These are phyloP conservation scores for Temnothorax unifasciatus DNA, from an alignment of 2,888 invertebrate genomes.

Conservation along the genomic window DNA sequence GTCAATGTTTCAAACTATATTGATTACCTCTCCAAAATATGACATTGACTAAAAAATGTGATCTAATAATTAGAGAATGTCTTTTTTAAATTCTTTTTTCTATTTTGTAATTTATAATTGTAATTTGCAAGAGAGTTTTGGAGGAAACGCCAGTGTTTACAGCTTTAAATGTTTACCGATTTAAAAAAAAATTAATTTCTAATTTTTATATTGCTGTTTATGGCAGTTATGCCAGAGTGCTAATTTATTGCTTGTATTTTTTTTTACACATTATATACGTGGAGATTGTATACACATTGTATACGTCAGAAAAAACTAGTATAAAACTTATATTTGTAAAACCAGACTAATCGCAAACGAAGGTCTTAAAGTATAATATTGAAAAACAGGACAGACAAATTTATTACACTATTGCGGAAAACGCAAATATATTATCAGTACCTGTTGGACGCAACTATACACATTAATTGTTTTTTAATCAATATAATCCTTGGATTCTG, in stretches of 20 bases:
- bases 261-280: conserved; percentile 18
- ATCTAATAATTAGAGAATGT: not conserved
- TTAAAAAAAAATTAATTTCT: conserved; percentile 26
- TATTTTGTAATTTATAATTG: not conserved
- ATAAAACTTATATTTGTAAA: conserved; percentile 12
- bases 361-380: not conserved
- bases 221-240: not conserved
- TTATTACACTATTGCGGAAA: not conserved
- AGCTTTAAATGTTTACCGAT: not conserved
- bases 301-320: not conserved
- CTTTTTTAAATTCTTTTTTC: not conserved
- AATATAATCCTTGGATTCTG: not conserved
- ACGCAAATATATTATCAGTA: not conserved
- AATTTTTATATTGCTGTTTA: not conserved
- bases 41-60: not conserved
- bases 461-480: conserved; percentile 36
- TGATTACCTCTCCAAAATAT: not conserved
- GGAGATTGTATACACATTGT: not conserved
- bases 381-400: too few species aligned
- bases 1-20: not conserved
- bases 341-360: not conserved
- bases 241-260: not conserved
- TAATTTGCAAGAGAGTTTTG: not conserved
- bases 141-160: not conserved
- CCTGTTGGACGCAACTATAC: not conserved